Conservation (phyloP, 2,888 invertebrate species). For the Tenthredo livida region DNA sequence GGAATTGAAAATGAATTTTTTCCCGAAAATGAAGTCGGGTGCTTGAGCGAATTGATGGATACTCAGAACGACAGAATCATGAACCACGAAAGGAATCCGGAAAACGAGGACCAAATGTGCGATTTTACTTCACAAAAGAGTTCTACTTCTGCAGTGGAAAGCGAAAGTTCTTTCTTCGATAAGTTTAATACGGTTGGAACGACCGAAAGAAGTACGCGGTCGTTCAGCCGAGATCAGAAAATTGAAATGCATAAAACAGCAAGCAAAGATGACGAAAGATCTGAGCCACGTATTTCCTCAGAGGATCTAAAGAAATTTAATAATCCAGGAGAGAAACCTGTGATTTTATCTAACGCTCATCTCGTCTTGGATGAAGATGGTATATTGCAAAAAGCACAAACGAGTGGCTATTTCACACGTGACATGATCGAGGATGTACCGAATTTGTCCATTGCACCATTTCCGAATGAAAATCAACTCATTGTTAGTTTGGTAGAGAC, state of each 20-base stretch:
- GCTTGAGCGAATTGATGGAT: neutral
- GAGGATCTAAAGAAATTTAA: neutral
- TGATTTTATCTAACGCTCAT: neutral
- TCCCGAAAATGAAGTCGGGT: neutral
- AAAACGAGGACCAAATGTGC: neutral
- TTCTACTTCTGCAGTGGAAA: neutral
- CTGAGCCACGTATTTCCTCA: neutral
- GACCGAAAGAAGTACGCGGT: neutral
- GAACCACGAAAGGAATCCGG: neutral
- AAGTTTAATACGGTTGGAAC: neutral
- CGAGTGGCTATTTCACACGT: neutral
- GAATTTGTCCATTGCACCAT: neutral
- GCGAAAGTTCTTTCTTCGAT: neutral
- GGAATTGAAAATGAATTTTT: constrained; percentile 27
- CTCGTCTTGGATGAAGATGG: neutral
- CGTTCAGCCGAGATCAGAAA: neutral
- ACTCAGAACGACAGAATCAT: neutral
- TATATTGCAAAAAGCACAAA: neutral
- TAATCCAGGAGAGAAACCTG: neutral
- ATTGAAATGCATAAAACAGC: neutral
- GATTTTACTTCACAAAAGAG: constrained; percentile 9
- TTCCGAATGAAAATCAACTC: neutral
- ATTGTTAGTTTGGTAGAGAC: neutral
- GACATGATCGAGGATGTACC: neutral
- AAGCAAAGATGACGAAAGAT: neutral